Evolutionary conservation across 2,888 invertebrate genomes (phyloP).

Genomic region (Leptinotarsa haldemani): DNA sequence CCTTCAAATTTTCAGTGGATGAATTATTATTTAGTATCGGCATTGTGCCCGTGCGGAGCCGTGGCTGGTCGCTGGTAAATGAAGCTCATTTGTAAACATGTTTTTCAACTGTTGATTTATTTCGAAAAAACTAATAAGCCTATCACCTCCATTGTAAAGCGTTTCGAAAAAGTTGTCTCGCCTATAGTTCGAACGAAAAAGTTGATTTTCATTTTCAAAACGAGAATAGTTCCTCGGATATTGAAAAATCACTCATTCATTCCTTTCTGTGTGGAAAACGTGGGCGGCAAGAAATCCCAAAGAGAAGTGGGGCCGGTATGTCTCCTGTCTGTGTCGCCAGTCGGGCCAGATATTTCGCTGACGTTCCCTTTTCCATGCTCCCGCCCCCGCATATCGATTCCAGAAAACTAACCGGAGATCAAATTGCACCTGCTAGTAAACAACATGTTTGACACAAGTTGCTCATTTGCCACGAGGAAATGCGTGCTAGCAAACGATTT

Average conservation of each 20-base stretch:
- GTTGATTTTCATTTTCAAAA: background rate
- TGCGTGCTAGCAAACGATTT: background rate
- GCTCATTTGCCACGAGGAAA: constrained; percentile 1
- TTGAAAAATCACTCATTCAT: background rate
- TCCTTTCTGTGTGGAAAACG: constrained; percentile 8
- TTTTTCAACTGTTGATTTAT: too few species aligned
- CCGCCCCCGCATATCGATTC: constrained; percentile 30
- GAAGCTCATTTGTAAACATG: too few species aligned
- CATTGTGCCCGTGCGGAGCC: too few species aligned
- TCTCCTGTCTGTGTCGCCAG: constrained; percentile 57
- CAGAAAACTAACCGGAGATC: constrained; percentile 10
- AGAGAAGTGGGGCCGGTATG: constrained; percentile 46
- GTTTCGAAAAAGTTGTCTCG: too few species aligned
- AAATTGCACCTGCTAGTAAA: constrained; percentile 26
- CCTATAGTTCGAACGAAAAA: background rate
- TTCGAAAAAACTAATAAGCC: too few species aligned
- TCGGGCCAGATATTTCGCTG: constrained; percentile 51
- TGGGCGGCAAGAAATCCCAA: constrained; percentile 10
- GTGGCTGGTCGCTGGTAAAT: too few species aligned
- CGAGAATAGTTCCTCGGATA: background rate
- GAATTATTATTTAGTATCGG: too few species aligned
- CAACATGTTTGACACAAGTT: constrained; percentile 1
- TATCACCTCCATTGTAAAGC: too few species aligned
- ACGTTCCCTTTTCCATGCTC: constrained; percentile 17
- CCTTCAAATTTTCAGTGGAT: too few species aligned